These are phyloP conservation scores for Pygoscelis adeliae DNA, from an alignment of 2,113 vertebrate genomes.

Conservation along the genomic window DNA sequence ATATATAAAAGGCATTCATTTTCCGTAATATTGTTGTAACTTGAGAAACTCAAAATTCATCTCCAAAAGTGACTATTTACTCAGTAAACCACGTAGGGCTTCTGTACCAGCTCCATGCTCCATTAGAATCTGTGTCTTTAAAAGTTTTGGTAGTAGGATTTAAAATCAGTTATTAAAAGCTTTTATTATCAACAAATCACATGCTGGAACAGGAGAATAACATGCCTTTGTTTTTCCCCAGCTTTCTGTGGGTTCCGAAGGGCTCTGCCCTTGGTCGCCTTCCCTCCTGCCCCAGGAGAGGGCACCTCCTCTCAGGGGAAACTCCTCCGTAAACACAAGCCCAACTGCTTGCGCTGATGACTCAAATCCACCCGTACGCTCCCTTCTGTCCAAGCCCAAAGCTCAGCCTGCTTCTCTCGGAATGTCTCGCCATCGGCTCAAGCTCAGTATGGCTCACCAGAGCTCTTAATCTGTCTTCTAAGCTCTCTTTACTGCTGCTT, in stretches of 20 bases:
- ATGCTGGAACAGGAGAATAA: not conserved
- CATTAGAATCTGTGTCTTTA: not conserved
- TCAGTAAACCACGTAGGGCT: not conserved
- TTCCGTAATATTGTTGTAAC: not conserved
- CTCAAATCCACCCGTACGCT: slow-evolving; percentile 11
- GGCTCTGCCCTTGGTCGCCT: not conserved
- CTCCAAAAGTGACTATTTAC: not conserved
- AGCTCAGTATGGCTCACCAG: not conserved
- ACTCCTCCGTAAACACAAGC: not conserved
- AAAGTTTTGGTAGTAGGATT: not conserved
- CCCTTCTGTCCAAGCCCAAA: not conserved
- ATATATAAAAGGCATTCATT: not conserved
- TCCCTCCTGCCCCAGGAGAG: not conserved
- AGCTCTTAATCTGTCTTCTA: slow-evolving; percentile 1
- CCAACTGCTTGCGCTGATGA: not conserved
- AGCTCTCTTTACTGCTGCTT: not conserved
- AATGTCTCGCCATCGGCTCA: slow-evolving; percentile 36
- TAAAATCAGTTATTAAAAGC: not conserved
- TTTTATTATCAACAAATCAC: not conserved
- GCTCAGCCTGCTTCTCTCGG: not conserved
- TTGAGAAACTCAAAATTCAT: not conserved
- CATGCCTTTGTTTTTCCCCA: not conserved
- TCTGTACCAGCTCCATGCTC: not conserved
- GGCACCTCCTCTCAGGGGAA: not conserved
- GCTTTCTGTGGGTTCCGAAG: not conserved